A percentile compares a stretch with the other conserved stretches of the same genome.
These are phyloP conservation scores for Lasioglossum leucozonium DNA, from an alignment of 2,888 invertebrate genomes.

Conservation along the genomic window DNA sequence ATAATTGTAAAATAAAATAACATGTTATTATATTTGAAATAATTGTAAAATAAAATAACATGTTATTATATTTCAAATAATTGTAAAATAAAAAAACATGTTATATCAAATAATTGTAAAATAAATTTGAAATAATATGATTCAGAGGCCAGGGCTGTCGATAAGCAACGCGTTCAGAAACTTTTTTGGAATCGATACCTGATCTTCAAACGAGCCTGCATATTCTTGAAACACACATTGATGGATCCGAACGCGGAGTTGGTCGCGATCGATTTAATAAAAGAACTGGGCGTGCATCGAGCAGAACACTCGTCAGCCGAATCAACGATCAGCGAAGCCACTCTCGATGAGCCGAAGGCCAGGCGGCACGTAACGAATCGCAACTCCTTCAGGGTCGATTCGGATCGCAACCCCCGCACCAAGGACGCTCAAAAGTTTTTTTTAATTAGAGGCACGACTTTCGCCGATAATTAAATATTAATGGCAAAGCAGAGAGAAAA, in stretches of 20 bases:
- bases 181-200: background rate
- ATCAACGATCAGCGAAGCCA: constrained; percentile 55
- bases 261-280: constrained; percentile 52
- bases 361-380: constrained; percentile 39
- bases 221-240: background rate
- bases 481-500: background rate
- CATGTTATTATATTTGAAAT: too few species aligned
- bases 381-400: background rate
- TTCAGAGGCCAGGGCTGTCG: too few species aligned
- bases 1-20: too few species aligned
- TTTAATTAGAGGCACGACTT: constrained; percentile 23
- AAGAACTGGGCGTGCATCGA: constrained; percentile 5
- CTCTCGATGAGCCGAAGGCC: constrained; percentile 58
- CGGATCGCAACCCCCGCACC: background rate
- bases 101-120: too few species aligned
- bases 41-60: too few species aligned
- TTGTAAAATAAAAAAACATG: too few species aligned
- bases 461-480: constrained; percentile 29
- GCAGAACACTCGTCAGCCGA: constrained; percentile 30
- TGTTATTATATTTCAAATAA: too few species aligned
- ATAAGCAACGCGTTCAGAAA: too few species aligned
- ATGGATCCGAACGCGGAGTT: background rate
- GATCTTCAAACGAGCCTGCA: background rate
- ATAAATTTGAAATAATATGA: too few species aligned
- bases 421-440: constrained; percentile 18